Percentiles rank a stretch among this genome's conserved stretches.
These are phyloP conservation scores for Caradrina clavipalpis DNA, from an alignment of 2,888 invertebrate species.

Conservation along the genomic window DNA sequence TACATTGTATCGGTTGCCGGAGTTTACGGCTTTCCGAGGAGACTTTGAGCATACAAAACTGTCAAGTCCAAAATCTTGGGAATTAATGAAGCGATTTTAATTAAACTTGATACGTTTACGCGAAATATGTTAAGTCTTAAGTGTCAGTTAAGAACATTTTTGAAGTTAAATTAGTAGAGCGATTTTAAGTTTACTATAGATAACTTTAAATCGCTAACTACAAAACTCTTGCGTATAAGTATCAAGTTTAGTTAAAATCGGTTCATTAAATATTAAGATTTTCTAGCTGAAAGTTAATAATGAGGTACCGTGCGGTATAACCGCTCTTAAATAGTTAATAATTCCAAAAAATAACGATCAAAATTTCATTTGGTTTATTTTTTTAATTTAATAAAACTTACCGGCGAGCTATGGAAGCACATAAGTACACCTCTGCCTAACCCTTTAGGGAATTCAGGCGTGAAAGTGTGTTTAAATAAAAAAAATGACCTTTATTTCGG, in stretches of 20 bases:
- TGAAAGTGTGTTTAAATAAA: no score
- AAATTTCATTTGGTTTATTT: no score
- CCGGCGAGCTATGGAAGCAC: no score
- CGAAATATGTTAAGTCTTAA: background rate
- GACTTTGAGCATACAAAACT: background rate
- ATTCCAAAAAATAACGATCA: no score
- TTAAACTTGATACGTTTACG: background rate
- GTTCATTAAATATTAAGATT: background rate
- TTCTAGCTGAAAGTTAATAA: background rate
- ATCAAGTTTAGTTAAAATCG: background rate
- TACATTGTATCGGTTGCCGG: conserved; percentile 35
- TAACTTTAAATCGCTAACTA: background rate
- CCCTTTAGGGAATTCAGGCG: no score
- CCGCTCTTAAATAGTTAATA: no score
- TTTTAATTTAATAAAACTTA: no score
- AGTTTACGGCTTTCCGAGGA: background rate
- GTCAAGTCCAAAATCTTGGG: background rate
- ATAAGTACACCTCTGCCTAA: no score
- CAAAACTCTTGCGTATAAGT: background rate
- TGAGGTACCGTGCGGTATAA: no score
- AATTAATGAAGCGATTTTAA: background rate
- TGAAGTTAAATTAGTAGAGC: background rate
- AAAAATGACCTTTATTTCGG: no score
- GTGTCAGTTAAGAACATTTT: background rate
- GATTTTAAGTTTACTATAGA: background rate